Evolutionary conservation across 2,888 invertebrate genomes (phyloP), one percentile per base, ranked within the genome.

Genomic region (Synergus umbraculus): DNA sequence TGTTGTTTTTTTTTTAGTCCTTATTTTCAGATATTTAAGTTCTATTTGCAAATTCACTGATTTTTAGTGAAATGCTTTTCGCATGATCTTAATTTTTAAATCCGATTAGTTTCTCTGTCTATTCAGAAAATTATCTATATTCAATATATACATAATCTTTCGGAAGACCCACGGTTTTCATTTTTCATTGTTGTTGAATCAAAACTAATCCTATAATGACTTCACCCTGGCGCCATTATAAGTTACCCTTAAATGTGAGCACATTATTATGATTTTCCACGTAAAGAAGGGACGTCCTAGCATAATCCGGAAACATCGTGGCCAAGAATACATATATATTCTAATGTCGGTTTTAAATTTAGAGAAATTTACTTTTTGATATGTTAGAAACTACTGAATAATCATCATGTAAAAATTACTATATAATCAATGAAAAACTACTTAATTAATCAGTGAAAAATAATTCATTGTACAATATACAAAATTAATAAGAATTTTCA

Each of bases 181-280:
- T 29, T 12, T 29, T 63, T 13, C 13, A 63, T 29, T 13, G 22
- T 13, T 22, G 12, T 29, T 29, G 12, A 22, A 13, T 63, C 5
- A 4, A 22, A 22, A 60, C 60, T 60, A 60, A 22, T 22, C 60
- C 22, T 60, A 60, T 60, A 60, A 60, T 60, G 22, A 60, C 18
- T 18, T 18, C 18, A 54, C 54, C 18, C 9, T 18, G n/a, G 2
- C n/a, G n/a, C 18, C n/a, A 54, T 54, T 54, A 37, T 37, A 54
- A 18, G 54, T 54, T 18, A 54, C 54, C 18, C 18, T 54, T 7
- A 54, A 54, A 2, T n/a, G 7, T 9, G 9, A 18, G 54, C 54
- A 54, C 54, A 54, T 54, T n/a, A 54, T 54, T 54, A 54, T 18
- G 54, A 54, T 18, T 54, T 54, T 54, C 54, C 54, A 54, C 54